These are phyloP conservation scores for Plusia festucae DNA, from an alignment of 2,888 invertebrate species.

Conservation along the genomic window DNA sequence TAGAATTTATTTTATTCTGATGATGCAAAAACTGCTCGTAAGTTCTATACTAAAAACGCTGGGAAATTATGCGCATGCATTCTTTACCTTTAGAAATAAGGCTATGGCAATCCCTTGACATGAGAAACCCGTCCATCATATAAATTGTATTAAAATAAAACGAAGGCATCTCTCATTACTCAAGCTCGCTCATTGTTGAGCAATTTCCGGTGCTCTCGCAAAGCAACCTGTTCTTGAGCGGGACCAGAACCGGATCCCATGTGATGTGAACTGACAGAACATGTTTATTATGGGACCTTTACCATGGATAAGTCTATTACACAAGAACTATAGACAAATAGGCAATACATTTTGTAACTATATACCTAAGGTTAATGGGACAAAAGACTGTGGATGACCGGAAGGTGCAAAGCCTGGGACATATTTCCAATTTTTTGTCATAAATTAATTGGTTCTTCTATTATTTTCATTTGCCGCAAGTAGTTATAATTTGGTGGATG, in stretches of 20 bases:
- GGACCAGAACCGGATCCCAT: constrained; percentile 34
- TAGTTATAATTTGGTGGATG: too few species aligned
- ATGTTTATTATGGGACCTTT: not conserved
- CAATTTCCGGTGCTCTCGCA: constrained; percentile 50
- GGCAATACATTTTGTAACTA: not conserved
- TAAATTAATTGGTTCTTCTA: too few species aligned
- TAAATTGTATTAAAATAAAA: constrained; percentile 24
- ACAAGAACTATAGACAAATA: too few species aligned
- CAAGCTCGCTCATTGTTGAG: constrained; percentile 48
- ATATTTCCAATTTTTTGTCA: too few species aligned
- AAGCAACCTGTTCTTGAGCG: constrained; percentile 48
- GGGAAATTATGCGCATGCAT: not conserved
- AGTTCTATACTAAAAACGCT: not conserved
- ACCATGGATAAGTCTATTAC: not conserved
- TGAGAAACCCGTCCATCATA: constrained; percentile 20
- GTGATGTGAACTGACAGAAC: constrained; percentile 26
- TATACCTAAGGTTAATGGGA: too few species aligned
- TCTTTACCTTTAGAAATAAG: not conserved
- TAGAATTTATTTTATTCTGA: too few species aligned
- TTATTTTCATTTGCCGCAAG: too few species aligned
- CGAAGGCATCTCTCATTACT: constrained; percentile 30
- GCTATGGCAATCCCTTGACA: not conserved
- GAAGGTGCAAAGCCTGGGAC: too few species aligned
- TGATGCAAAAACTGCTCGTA: too few species aligned
- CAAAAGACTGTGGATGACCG: too few species aligned